Conservation (phyloP, 2,797 vertebrate genomes). For the Bucorvus abyssinicus region DNA sequence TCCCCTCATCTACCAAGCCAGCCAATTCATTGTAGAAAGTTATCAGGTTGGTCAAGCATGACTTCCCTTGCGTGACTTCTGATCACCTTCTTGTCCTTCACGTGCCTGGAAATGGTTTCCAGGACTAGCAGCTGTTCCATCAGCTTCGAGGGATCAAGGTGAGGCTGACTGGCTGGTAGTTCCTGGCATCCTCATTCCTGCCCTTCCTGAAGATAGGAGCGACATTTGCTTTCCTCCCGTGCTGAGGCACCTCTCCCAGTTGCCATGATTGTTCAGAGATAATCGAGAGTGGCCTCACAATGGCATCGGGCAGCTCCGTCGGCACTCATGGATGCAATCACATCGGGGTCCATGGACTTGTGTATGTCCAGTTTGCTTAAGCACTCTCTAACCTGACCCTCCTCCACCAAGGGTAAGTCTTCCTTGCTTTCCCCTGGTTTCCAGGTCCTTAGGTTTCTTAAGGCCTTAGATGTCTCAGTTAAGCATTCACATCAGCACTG, state of each 20-base stretch:
- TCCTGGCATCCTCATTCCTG: background rate
- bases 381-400: background rate
- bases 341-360: background rate
- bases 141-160: fast-evolving
- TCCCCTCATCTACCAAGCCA: background rate
- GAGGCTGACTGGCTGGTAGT: background rate
- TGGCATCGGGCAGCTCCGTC: background rate
- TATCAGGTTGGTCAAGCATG: background rate
- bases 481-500: background rate
- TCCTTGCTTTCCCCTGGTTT: background rate
- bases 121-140: background rate
- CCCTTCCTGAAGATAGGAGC: background rate
- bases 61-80: background rate
- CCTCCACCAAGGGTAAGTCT: background rate
- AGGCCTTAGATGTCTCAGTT: background rate
- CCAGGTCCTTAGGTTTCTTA: background rate
- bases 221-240: background rate
- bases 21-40: background rate
- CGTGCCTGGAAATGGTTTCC: background rate
- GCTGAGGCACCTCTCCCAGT: background rate
- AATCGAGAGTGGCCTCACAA: fast-evolving
- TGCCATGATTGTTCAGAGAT: background rate
- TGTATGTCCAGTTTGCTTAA: background rate
- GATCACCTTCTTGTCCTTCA: background rate
- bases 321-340: background rate